Base-by-base conservation (phyloP, 2,888 invertebrate species). In the Platycnemis pennipes region DNA sequence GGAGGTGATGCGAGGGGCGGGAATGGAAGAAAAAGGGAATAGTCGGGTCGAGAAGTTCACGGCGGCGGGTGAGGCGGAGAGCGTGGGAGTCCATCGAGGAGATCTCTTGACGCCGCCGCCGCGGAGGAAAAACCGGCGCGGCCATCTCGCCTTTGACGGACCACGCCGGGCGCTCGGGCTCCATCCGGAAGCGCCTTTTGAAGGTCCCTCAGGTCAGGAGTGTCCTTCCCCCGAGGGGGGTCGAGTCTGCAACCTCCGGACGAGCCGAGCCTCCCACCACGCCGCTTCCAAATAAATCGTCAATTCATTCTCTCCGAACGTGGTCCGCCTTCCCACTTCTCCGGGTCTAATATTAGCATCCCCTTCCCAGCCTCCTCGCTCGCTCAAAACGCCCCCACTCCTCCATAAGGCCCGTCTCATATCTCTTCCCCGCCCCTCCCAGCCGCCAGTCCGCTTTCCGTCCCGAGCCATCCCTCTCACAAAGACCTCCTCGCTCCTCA, bases 121-220 rank as follows among this genome's bases (percentile, higher is more conserved):
- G 77, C 31, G 13, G 31, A 13, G 31, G 13, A 37, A 37, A 13
- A 77, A 31, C 31, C 13, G 5, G 69, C 31, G 4, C 13, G 13
- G 63, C 8, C 63, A 8, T 22, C 63, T 63, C n/a, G n/a, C 63
- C 63, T 63, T 63, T 63, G 26, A 63, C 8, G 26, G 63, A 63
- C 63, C 63, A 26, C 63, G 63, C 63, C 63, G 63, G 63, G 26
- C 5, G 63, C 63, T 63, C 63, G 63, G 63, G 26, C 7, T 49
- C 63, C 63, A 26, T 26, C 63, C 63, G 63, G 26, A 22, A 63
- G 26, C 19, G 63, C 49, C 5, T 63, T 7, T 77, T 77, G 31
- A 77, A 77, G 77, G 77, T 37, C 77, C 31, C 77, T 77, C 77
- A 1, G 77, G 77, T 77, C 77, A 77, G 77, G 77, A 77, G 37